These are phyloP conservation scores for Lordiphosa stackelbergi DNA, from an alignment of 1,140 invertebrate species.

Conservation along the genomic window DNA sequence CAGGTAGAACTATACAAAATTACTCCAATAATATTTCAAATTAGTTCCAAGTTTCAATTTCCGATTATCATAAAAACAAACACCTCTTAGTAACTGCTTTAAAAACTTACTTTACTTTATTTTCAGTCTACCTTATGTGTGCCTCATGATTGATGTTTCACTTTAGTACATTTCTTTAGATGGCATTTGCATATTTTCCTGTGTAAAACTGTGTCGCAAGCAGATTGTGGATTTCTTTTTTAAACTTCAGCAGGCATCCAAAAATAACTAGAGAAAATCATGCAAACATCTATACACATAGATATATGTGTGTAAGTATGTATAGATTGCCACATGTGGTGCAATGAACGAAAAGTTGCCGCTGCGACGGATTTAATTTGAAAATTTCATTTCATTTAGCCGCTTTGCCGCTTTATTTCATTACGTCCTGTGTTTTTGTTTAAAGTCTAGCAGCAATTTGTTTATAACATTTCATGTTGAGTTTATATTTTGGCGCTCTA, in stretches of 20 bases:
- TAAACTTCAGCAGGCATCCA: constrained; percentile 18
- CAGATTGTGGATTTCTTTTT: constrained; percentile 7
- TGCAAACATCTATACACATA: constrained; percentile 10
- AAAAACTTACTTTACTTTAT: too few species aligned
- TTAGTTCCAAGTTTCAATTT: too few species aligned
- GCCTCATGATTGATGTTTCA: too few species aligned
- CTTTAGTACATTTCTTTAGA: not conserved
- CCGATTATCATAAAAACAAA: too few species aligned
- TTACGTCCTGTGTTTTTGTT: constrained; percentile 7
- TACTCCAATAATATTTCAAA: too few species aligned
- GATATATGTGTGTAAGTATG: not conserved
- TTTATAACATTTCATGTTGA: constrained; percentile 39
- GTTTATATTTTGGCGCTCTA: constrained; percentile 31
- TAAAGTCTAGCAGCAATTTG: constrained; percentile 44
- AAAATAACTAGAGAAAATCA: constrained; percentile 24
- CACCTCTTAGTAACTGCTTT: too few species aligned
- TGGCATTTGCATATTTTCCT: not conserved
- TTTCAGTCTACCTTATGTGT: too few species aligned
- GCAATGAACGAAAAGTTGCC: constrained; percentile 40
- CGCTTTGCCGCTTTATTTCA: constrained; percentile 11
- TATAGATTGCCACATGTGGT: constrained; percentile 26
- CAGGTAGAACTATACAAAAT: too few species aligned
- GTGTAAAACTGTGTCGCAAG: constrained; percentile 36
- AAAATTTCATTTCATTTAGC: constrained; percentile 30
- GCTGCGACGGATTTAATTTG: constrained; percentile 40